These are phyloP conservation scores for Oreohelix idahoensis DNA, from an alignment of 1,140 invertebrate genomes.

Conservation along the genomic window DNA sequence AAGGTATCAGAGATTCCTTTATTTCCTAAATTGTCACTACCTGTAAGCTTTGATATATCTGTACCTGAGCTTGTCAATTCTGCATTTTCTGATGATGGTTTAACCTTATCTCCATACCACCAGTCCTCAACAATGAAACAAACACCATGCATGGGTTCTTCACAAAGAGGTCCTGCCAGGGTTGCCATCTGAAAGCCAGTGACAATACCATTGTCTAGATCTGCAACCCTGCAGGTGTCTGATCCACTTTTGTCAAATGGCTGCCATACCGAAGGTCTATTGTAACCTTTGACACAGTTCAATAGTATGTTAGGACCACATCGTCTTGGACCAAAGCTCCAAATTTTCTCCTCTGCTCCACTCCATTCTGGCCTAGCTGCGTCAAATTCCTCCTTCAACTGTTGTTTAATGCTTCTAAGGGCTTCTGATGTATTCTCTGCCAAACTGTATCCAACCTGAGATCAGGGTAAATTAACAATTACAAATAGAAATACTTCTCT, in stretches of 20 bases:
- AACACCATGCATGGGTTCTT: constrained; percentile 96
- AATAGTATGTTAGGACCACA: constrained; percentile 91
- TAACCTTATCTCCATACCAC: constrained; percentile 46
- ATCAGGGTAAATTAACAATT: no score
- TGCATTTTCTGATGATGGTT: not conserved
- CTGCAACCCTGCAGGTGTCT: constrained; percentile 41
- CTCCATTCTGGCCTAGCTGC: constrained; percentile 77
- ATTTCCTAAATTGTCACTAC: not conserved
- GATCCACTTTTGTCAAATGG: constrained; percentile 44
- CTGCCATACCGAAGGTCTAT: constrained; percentile 73
- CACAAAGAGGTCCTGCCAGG: constrained; percentile 90
- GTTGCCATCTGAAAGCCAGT: constrained; percentile 96
- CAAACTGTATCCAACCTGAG: constrained; percentile 41
- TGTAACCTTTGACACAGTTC: constrained; percentile 78
- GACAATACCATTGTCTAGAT: constrained; percentile 78
- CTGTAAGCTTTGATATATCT: not conserved
- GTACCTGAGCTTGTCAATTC: not conserved
- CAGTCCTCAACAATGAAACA: constrained; percentile 88
- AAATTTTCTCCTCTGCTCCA: constrained; percentile 82
- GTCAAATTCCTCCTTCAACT: constrained; percentile 79
- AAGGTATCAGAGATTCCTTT: not conserved
- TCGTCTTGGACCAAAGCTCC: constrained; percentile 91
- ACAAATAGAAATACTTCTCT: no score
- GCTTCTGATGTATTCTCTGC: constrained; percentile 69
- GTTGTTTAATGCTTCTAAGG: constrained; percentile 78